Base-by-base conservation (phyloP, 2,888 invertebrate genomes). In the Poecilus cupreus region DNA sequence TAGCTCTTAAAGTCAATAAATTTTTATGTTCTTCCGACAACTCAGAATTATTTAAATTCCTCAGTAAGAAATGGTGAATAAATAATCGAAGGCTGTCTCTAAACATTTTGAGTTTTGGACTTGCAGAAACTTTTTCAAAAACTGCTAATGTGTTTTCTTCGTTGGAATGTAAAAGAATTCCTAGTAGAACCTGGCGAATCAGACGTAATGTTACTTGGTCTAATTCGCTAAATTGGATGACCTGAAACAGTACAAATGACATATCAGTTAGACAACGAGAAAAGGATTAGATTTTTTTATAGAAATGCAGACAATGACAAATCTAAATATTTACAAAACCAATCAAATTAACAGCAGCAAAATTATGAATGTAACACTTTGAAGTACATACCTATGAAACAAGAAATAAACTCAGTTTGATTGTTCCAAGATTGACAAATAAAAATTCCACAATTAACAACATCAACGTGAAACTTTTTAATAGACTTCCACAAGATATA, bases 201-300 rank as follows among this genome's bases (percentile, higher is more conserved):
- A 98, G 93, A 32, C 93, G 91, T n/a, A 97, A 93, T 60, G 94
- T 93, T 0, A 91, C 89, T 87, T 96, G 96, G 87, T 96, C 95
- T 83, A 98, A 89, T 85, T 97, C 96, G 0, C 95, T 93, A 89
- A 98, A 97, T 87, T 97, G 92, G 20, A 98, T 92, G n/a, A 94
- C 93, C 95, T 95, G 89, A 26, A 89, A 89, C 83, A 82, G 13
- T 49, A 43, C 3, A 70, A 70, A 8, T 43, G 43, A 24, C 26
- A 13, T 26, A 57, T 60, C 26, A 60, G 32, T 60, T 26, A 13
- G 13, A 60, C 10, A 54, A 54, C 1, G 8, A 54, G 60, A 60
- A 60, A 54, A 60, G 60, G 60, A 60, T 60, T 39, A 75, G 70
- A 46, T 54, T 2, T 51, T 18, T 16, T 54, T 3, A 24, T 81